These are phyloP conservation scores for Diadophis punctatus DNA, from an alignment of 2,113 vertebrate species.

Conservation along the genomic window DNA sequence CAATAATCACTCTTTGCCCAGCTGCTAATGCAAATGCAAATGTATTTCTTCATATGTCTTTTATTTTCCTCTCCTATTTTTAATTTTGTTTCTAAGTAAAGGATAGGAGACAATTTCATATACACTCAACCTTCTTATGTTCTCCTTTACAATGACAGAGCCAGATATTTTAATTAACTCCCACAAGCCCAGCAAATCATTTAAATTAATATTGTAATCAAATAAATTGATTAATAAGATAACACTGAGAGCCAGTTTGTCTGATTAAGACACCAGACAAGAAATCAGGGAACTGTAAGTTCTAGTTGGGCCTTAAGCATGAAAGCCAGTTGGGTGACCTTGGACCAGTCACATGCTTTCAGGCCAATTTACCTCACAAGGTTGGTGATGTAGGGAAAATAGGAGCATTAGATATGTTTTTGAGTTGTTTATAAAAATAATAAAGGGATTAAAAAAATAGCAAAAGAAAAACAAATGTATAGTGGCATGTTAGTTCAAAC, in stretches of 20 bases:
- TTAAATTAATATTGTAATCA: neutral
- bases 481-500: neutral
- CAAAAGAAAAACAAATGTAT: neutral
- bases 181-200: neutral
- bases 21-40: neutral
- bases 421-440: neutral
- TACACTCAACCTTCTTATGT: no score
- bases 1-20: neutral
- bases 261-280: neutral
- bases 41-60: neutral
- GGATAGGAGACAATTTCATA: neutral
- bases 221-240: neutral
- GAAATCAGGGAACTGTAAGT: neutral
- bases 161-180: neutral
- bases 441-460: neutral
- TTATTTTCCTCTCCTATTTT: neutral
- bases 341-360: neutral
- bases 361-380: neutral
- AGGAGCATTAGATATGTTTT: neutral
- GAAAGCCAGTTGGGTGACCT: neutral
- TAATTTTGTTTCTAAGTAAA: neutral
- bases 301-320: neutral
- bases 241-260: neutral
- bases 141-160: neutral
- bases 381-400: neutral